A percentile compares a stretch with the other conserved stretches of the same genome.
Evolutionary conservation across 23 tunicate species (phyloP).

Genomic region (Oikopleura vanhoeffeni): DNA sequence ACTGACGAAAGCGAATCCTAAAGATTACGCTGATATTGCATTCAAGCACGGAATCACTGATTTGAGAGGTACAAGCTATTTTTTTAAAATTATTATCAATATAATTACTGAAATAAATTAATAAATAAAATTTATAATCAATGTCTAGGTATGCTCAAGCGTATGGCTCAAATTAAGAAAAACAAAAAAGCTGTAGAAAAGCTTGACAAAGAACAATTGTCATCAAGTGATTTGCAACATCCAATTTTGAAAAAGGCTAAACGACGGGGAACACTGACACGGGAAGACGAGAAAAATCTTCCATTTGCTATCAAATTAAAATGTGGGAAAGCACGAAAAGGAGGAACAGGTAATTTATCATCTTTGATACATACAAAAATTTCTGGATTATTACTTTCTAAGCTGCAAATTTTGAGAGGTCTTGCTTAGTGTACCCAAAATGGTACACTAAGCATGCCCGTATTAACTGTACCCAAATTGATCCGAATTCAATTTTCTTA

Average conservation of each 20-base stretch:
- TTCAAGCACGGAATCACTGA: slow-evolving; percentile 75
- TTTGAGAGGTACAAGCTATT: too few relatives aligned
- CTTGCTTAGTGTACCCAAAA: too few relatives aligned
- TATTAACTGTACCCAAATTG: too few relatives aligned
- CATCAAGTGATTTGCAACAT: not conserved
- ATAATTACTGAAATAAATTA: too few relatives aligned
- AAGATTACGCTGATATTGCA: slow-evolving; percentile 67
- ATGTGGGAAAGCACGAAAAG: not conserved
- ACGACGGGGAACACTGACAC: not conserved
- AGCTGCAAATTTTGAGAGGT: too few relatives aligned
- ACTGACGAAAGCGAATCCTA: slow-evolving; percentile 50
- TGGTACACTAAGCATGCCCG: too few relatives aligned
- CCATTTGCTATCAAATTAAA: not conserved
- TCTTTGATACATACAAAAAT: too few relatives aligned
- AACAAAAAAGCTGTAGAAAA: not conserved
- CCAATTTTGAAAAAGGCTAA: not conserved
- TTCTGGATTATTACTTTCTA: too few relatives aligned
- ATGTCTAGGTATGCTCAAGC: slow-evolving; percentile 44
- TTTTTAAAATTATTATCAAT: too few relatives aligned
- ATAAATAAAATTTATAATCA: not conserved
- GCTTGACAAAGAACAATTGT: not conserved
- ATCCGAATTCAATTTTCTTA: too few relatives aligned
- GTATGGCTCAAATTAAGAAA: slow-evolving; percentile 17
- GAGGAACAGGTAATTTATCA: too few relatives aligned
- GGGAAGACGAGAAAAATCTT: not conserved